phyloP scores from a whole-genome alignment of 2,888 invertebrate genomes.

The Eristalinus sepulchralis region DNA sequence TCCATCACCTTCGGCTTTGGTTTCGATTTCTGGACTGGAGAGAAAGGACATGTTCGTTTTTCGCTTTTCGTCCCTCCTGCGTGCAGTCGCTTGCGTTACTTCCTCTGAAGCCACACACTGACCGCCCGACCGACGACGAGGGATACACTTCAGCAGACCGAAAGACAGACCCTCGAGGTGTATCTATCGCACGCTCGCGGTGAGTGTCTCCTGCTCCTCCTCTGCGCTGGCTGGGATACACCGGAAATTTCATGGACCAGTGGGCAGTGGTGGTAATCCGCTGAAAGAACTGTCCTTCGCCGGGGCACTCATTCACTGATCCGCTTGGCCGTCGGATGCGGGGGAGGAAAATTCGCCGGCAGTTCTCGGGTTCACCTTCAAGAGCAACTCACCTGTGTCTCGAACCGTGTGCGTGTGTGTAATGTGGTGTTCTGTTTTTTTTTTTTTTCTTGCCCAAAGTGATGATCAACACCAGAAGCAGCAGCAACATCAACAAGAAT shows the following conservation, averaged over 20 bases:
- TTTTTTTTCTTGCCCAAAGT: constrained; percentile 7
- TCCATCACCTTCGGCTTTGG: constrained; percentile 42
- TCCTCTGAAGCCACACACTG: constrained; percentile 40
- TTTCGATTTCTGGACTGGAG: constrained; percentile 61
- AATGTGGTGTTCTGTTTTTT: neutral
- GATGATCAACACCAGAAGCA: constrained; percentile 22
- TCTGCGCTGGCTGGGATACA: constrained; percentile 13
- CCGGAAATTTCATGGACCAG: constrained; percentile 44
- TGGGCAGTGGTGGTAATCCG: constrained; percentile 33
- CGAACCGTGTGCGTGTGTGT: constrained; percentile 1
- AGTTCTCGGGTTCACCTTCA: constrained; percentile 49
- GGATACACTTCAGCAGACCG: constrained; percentile 43
- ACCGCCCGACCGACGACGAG: neutral
- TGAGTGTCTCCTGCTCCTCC: constrained; percentile 16
- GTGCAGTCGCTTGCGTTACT: constrained; percentile 52
- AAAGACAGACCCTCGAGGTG: constrained; percentile 19
- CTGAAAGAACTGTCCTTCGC: constrained; percentile 38
- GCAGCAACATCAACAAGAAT: neutral
- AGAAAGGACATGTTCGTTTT: constrained; percentile 48
- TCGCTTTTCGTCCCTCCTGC: constrained; percentile 9
- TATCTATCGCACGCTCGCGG: constrained; percentile 1
- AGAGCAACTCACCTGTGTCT: constrained; percentile 47
- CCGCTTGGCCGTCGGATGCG: neutral
- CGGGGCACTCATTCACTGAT: neutral
- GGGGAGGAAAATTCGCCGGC: constrained; percentile 29